These are phyloP conservation scores for Gryllus longicercus DNA, from an alignment of 2,888 invertebrate species.

Conservation along the genomic window DNA sequence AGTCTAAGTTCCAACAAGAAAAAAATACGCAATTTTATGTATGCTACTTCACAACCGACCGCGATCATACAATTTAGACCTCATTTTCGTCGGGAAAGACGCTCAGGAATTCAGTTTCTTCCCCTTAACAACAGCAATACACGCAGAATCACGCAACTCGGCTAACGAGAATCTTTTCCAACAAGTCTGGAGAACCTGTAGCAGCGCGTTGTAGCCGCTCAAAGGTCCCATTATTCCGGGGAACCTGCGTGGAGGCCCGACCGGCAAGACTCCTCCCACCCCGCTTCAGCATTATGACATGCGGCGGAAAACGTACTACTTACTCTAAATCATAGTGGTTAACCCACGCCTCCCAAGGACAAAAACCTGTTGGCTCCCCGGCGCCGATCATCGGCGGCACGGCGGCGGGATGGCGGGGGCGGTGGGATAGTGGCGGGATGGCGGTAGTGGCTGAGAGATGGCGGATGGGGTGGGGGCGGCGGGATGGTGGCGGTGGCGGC, in stretches of 20 bases:
- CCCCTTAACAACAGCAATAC: too few species aligned
- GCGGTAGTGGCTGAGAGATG: too few species aligned
- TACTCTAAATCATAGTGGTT: conserved; percentile 17
- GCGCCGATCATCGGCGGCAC: conserved; percentile 11
- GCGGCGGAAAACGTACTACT: conserved; percentile 1
- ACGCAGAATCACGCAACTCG: too few species aligned
- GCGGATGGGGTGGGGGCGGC: too few species aligned
- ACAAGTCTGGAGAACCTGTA: background rate
- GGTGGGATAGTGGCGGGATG: too few species aligned
- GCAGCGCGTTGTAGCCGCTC: background rate
- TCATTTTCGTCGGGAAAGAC: too few species aligned
- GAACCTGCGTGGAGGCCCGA: background rate
- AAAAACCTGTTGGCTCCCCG: background rate
- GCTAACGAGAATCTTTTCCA: background rate
- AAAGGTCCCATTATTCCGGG: background rate
- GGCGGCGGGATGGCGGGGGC: background rate
- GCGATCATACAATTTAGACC: too few species aligned
- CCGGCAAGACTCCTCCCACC: background rate
- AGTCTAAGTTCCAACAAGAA: too few species aligned
- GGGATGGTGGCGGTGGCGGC: too few species aligned
- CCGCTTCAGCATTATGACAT: conserved; percentile 17
- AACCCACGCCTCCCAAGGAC: conserved; percentile 17
- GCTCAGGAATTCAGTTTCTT: too few species aligned
- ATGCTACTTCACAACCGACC: too few species aligned
- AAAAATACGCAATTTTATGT: too few species aligned